Percentiles rank a stretch among this genome's conserved stretches.
phyloP scores from a whole-genome alignment of 2,888 invertebrate species.

The Drosophila atripex region DNA sequence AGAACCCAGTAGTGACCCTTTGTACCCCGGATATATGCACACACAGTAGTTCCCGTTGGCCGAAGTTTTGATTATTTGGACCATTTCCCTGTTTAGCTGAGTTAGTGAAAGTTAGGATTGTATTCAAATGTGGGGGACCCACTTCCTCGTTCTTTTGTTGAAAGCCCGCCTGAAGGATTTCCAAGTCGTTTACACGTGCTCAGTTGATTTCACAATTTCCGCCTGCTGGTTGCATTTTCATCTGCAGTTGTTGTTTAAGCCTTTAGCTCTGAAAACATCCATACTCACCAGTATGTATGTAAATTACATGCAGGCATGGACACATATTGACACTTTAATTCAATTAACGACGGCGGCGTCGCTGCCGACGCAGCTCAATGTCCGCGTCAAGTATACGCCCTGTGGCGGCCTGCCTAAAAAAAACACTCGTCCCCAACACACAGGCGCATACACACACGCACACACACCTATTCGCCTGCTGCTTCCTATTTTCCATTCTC shows the following conservation, averaged over 20 bases:
- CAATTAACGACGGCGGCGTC: constrained; percentile 70
- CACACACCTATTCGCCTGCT: constrained; percentile 35
- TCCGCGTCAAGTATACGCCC: constrained; percentile 72
- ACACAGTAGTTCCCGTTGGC: constrained; percentile 14
- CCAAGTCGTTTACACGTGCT: constrained; percentile 11
- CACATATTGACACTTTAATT: constrained; percentile 68
- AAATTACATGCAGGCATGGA: neutral
- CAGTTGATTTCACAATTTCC: constrained; percentile 30
- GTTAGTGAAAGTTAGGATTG: constrained; percentile 1
- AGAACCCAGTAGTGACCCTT: constrained; percentile 51
- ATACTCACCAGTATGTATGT: constrained; percentile 1
- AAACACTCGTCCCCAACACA: constrained; percentile 19
- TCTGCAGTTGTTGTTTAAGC: constrained; percentile 55
- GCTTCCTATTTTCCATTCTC: constrained; percentile 72
- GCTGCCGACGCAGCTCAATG: constrained; percentile 68
- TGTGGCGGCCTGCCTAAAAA: constrained; percentile 50
- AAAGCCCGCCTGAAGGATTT: constrained; percentile 12
- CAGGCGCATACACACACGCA: constrained; percentile 2
- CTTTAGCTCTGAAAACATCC: constrained; percentile 34
- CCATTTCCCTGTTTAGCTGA: neutral
- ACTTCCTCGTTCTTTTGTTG: neutral
- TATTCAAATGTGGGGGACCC: neutral
- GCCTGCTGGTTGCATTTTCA: constrained; percentile 41
- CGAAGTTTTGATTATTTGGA: neutral
- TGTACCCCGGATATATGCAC: constrained; percentile 32